Evolutionary conservation across 1,140 invertebrate genomes (phyloP).

Genomic region (Orius insidiosus): DNA sequence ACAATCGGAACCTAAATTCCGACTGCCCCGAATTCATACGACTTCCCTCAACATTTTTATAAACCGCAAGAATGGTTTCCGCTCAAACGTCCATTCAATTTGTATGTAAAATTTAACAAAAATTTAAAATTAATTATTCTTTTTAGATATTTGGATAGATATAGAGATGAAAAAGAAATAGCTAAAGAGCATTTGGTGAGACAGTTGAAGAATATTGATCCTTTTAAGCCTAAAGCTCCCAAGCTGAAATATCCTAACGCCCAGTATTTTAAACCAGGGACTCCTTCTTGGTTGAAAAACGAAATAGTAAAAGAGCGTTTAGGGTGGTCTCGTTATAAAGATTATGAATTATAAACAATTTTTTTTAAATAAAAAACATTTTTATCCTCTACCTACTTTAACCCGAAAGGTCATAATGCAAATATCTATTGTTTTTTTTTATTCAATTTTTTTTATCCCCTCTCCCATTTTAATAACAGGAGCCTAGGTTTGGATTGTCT

Average conservation of each 20-base stretch:
- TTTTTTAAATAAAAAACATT: too few species aligned
- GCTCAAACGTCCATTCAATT: conserved; percentile 58
- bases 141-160: conserved; percentile 68
- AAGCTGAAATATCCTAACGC: conserved; percentile 58
- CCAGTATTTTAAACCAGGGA: conserved; percentile 31
- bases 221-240: conserved; percentile 52
- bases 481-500: too few species aligned
- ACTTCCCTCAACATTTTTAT: conserved; percentile 59
- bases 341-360: conserved; percentile 22
- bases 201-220: conserved; percentile 63
- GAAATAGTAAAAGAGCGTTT: conserved; percentile 48
- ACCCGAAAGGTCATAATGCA: too few species aligned
- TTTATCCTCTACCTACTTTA: too few species aligned
- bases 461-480: too few species aligned
- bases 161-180: conserved; percentile 75
- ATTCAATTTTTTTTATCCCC: too few species aligned
- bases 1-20: conserved; percentile 53
- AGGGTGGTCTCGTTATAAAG: conserved; percentile 48
- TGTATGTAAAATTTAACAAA: conserved; percentile 24
- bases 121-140: conserved; percentile 6
- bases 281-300: conserved; percentile 59
- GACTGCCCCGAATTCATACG: conserved; percentile 65
- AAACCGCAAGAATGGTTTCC: conserved; percentile 68
- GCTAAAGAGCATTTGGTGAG: conserved; percentile 69
- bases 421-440: too few species aligned